phyloP scores from a whole-genome alignment of 1,140 invertebrate species.

The Psilanteris sp. region DNA sequence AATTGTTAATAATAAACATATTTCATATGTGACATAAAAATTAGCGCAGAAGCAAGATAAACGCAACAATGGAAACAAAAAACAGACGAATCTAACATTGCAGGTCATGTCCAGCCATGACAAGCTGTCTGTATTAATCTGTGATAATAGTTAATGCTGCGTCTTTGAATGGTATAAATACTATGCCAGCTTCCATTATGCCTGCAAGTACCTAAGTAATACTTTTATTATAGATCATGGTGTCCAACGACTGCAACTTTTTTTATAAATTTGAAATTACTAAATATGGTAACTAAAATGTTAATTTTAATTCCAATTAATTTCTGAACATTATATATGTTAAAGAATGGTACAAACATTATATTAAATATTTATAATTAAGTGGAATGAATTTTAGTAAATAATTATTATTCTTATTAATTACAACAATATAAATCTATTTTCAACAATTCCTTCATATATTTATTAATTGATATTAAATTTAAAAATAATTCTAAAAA shows the following conservation, averaged over 20 bases:
- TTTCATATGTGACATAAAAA: too few relatives aligned
- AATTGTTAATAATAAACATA: too few relatives aligned
- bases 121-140: conserved; percentile 77
- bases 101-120: conserved; percentile 72
- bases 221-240: conserved; percentile 52
- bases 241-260: conserved; percentile 39
- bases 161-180: conserved; percentile 63
- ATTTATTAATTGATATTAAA: neutral
- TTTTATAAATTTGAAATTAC: too few relatives aligned
- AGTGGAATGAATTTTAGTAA: too few relatives aligned
- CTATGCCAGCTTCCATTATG: conserved; percentile 70
- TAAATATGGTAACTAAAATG: too few relatives aligned
- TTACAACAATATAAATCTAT: too few relatives aligned
- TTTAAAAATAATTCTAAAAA: neutral
- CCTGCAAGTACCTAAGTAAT: conserved; percentile 67
- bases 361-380: too few relatives aligned
- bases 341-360: too few relatives aligned
- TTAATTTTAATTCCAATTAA: too few relatives aligned
- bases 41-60: too few relatives aligned
- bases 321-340: too few relatives aligned
- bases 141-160: conserved; percentile 77
- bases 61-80: conserved; percentile 14
- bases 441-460: neutral
- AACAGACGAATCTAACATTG: conserved; percentile 59
- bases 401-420: too few relatives aligned